phyloP scores from a whole-genome alignment of 23 tunicate species.

The Phallusia fumigata region DNA sequence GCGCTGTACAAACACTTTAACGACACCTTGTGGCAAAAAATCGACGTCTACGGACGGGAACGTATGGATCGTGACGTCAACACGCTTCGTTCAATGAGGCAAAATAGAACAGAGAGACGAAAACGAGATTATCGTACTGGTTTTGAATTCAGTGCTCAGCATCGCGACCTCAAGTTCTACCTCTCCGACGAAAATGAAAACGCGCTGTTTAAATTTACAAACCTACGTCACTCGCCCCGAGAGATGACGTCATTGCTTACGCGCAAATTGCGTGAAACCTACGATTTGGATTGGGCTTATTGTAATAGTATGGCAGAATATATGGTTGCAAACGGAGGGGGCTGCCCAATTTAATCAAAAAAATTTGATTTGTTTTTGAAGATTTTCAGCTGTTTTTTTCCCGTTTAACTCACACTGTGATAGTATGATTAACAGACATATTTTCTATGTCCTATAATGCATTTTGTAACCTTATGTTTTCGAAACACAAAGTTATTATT shows the following conservation, averaged over 20 bases:
- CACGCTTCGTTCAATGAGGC: background rate
- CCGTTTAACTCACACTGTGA: no score
- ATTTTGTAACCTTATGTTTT: no score
- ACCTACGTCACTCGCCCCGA: background rate
- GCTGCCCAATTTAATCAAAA: background rate
- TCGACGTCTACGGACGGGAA: slow-evolving; percentile 29
- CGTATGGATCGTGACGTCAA: slow-evolving; percentile 21
- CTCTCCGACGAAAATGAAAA: background rate
- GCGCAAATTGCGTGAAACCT: background rate
- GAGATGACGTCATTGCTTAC: background rate
- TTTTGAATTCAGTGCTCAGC: background rate
- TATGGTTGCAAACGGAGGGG: background rate
- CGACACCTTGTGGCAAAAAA: slow-evolving; percentile 32
- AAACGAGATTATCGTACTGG: background rate
- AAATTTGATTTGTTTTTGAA: no score
- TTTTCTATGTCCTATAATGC: no score
- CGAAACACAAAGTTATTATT: no score
- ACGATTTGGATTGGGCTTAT: background rate
- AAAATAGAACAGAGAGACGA: background rate
- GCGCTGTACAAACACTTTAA: slow-evolving; percentile 26
- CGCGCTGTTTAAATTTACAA: background rate
- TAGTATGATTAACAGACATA: no score
- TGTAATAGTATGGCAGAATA: background rate
- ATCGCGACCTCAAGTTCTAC: background rate
- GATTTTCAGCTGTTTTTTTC: no score